Base-by-base conservation (phyloP, 2,797 vertebrate genomes). In the Pogonophryne albipinna region DNA sequence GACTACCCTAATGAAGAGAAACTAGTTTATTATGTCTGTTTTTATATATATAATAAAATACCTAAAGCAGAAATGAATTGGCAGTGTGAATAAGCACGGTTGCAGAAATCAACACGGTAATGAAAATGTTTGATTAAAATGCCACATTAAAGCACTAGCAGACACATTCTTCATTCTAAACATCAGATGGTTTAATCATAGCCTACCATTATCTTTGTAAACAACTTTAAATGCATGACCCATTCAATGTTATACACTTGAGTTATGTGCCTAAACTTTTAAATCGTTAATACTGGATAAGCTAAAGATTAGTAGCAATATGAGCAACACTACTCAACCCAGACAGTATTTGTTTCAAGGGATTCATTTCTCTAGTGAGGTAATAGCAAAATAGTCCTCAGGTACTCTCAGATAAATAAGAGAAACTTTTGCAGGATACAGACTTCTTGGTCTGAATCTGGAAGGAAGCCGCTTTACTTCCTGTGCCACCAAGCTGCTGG, bases 401-500 rank as follows among this genome's bases (percentile, higher is more conserved):
- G 55, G 31, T 53, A 5, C 34, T 58, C 56, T 52, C 2, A 23
- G 15, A 34, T 41, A 10, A 16, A 23, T 73, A 77, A 11, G 59
- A 14, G 55, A 45, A 1, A 12, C 49, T 38, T 52, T 6, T 3
- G n/a, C 19, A 5, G 11, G 31, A 16, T 34, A 0, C 46, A 8
- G 23, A 27, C 14, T 14, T 77, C n/a, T 58, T 23, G n/a, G 42
- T 60, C 20, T 58, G 34, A 56, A 14, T 46, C 15, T 38, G 12
- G 59, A 59, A 47, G 7, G 64, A 58, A 65, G 75, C 19, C 11
- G 2, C 11, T 19, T 8, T 13, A 0, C 70, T 71, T 61, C 42
- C 58, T 4, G 51, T 42, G 19, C 52, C 62, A 23, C 58, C 53
- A 56, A 42, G 73, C 76, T 23, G 66, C 76, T 61, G 50, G 27